Conservation (phyloP, 2,797 vertebrate genomes). For the Cygnus olor region DNA sequence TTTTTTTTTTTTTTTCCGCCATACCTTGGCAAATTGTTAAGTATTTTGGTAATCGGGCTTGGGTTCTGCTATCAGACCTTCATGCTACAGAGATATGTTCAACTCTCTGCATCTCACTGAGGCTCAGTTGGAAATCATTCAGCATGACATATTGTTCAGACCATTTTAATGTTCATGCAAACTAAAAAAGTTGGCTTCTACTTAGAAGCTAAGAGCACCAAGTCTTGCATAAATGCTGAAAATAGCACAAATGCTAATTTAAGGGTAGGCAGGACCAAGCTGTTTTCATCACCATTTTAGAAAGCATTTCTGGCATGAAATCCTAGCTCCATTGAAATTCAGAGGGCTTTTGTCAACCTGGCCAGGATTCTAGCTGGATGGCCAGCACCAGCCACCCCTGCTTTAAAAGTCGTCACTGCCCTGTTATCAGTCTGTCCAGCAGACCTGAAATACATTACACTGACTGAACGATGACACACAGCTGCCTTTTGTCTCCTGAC, state of each 20-base stretch:
- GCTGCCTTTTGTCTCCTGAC: background rate
- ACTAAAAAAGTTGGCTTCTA: background rate
- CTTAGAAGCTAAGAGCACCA: background rate
- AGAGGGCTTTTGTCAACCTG: background rate
- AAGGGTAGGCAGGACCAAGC: background rate
- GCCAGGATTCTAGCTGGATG: background rate
- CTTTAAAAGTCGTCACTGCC: background rate
- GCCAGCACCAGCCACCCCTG: background rate
- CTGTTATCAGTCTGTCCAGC: background rate
- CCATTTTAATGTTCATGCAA: background rate
- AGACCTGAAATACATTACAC: background rate
- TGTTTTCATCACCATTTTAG: background rate
- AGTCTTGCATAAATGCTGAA: background rate
- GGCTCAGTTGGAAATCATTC: background rate
- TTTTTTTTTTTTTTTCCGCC: too few relatives aligned
- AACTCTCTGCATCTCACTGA: background rate
- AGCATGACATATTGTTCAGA: background rate
- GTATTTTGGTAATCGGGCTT: background rate
- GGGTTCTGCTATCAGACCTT: background rate
- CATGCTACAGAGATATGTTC: background rate
- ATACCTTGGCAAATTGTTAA: background rate
- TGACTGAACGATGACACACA: accelerated
- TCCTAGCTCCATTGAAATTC: background rate
- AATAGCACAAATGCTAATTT: background rate
- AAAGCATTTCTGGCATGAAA: background rate